A percentile compares a stretch with the other conserved stretches of the same genome.
Conservation (phyloP, 2,113 vertebrate genomes). For the Ancistrus triradiatus region DNA sequence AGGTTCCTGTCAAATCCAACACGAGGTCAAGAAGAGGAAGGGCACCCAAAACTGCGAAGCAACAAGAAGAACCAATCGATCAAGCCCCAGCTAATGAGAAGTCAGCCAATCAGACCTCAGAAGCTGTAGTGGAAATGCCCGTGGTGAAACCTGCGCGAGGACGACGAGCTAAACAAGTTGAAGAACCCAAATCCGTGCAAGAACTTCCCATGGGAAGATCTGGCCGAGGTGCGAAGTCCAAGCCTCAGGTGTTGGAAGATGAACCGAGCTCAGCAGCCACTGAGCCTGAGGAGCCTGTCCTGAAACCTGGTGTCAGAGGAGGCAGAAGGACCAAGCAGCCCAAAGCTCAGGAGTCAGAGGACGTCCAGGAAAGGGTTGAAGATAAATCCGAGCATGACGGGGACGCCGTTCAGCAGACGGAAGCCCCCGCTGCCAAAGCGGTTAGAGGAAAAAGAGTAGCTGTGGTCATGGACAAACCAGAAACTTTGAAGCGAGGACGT, state of each 20-base stretch:
- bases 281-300: not conserved
- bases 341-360: not conserved
- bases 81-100: not conserved
- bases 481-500: constrained; percentile 30
- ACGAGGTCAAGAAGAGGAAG: constrained; percentile 15
- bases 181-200: constrained; percentile 13
- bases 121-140: not conserved
- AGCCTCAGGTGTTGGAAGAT: not conserved
- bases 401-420: not conserved
- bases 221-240: constrained; percentile 43
- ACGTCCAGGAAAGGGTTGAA: not conserved
- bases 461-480: not conserved
- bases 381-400: not conserved
- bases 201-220: constrained; percentile 20
- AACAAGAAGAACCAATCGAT: not conserved
- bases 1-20: not conserved
- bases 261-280: constrained; percentile 1
- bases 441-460: constrained; percentile 8
- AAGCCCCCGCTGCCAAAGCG: not conserved
- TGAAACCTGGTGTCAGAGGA: not conserved
- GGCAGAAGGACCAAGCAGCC: constrained; percentile 5
- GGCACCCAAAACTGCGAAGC: not conserved
- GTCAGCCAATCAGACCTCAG: not conserved
- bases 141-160: constrained; percentile 29
- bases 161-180: constrained; percentile 11